Conservation (phyloP, 2,888 invertebrate genomes). For the Exephanes ischioxanthus region DNA sequence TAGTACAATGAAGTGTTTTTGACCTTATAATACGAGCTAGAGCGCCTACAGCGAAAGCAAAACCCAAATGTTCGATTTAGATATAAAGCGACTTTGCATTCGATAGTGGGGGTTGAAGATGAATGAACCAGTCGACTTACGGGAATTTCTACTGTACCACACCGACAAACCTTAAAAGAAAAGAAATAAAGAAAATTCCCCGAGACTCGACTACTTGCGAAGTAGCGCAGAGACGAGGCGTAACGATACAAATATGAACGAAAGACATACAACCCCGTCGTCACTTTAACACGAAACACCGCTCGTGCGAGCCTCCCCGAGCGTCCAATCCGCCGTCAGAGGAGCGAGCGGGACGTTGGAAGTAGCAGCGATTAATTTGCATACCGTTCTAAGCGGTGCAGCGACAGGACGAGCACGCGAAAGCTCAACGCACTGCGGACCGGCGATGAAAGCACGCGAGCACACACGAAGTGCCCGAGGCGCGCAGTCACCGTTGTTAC, state of each 20-base stretch:
- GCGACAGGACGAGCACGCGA: conserved; percentile 13
- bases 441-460: conserved; percentile 16
- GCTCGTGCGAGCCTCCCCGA: conserved; percentile 6
- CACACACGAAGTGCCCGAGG: background rate
- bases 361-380: conserved; percentile 56
- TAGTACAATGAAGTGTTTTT: too few relatives aligned
- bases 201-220: conserved; percentile 4
- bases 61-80: too few relatives aligned
- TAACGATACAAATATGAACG: conserved; percentile 34
- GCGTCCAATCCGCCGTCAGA: conserved; percentile 32
- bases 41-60: too few relatives aligned
- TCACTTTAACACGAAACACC: conserved; percentile 37
- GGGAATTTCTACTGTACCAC: too few relatives aligned
- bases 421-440: conserved; percentile 29
- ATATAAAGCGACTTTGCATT: too few relatives aligned
- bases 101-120: too few relatives aligned
- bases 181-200: background rate
- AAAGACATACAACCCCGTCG: conserved; percentile 35
- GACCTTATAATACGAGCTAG: background rate
- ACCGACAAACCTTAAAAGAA: too few relatives aligned
- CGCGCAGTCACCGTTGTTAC: background rate
- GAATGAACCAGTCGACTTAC: too few relatives aligned
- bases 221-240: background rate
- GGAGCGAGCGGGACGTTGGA: background rate
- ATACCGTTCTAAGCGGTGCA: conserved; percentile 54